Evolutionary conservation across 2,797 vertebrate genomes (phyloP).

Genomic region (Fratercula arctica): DNA sequence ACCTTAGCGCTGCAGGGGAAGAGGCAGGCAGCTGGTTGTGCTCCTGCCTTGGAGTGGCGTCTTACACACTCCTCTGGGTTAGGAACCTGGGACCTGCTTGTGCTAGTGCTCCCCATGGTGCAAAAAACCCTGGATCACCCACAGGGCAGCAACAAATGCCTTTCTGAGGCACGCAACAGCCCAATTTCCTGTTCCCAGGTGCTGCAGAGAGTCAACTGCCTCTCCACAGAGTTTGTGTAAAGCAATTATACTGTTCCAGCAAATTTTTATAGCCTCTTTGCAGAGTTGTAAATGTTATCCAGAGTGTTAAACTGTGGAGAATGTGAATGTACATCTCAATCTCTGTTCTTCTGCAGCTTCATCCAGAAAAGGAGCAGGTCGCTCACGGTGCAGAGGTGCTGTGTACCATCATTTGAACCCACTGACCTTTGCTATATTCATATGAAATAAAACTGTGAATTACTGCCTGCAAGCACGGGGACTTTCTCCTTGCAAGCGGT

Average conservation of each 20-base stretch:
- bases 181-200: rapidly evolving
- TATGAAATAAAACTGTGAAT: not conserved
- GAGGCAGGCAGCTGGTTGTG: not conserved
- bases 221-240: not conserved
- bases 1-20: not conserved
- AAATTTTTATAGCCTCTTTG: not conserved
- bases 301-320: not conserved
- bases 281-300: not conserved
- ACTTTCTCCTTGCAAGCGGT: not conserved
- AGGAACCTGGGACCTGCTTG: not conserved
- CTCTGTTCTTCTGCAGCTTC: not conserved
- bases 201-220: not conserved
- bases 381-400: not conserved
- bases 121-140: rapidly evolving
- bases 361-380: not conserved
- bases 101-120: not conserved
- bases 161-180: not conserved
- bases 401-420: not conserved
- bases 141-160: not conserved
- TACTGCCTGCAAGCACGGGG: not conserved
- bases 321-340: not conserved
- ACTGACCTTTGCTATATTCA: not conserved
- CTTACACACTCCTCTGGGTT: not conserved
- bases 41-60: not conserved
- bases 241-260: not conserved